phyloP scores from a whole-genome alignment of 2,888 invertebrate genomes.

The Dolomedes plantarius region DNA sequence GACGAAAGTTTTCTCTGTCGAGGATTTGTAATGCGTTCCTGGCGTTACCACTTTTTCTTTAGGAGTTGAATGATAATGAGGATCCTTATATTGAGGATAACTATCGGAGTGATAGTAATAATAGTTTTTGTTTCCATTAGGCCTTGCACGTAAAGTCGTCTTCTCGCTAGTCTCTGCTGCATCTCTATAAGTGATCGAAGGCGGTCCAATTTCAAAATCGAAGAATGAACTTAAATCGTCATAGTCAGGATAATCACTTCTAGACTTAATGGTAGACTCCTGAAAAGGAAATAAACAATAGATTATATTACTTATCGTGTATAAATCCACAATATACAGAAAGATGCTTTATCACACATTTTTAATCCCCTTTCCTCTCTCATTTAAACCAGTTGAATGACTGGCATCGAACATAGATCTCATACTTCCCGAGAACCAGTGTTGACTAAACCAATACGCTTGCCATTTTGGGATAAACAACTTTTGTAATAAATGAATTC shows the following conservation, averaged over 20 bases:
- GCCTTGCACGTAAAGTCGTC: not conserved
- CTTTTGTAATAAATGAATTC: too few relatives aligned
- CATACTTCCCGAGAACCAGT: too few relatives aligned
- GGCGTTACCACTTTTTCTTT: slow-evolving; percentile 33
- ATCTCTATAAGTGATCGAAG: not conserved
- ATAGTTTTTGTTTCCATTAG: slow-evolving; percentile 29
- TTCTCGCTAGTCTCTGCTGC: not conserved
- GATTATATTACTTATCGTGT: too few relatives aligned
- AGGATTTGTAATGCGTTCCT: slow-evolving; percentile 56
- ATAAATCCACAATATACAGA: too few relatives aligned
- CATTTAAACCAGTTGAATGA: too few relatives aligned
- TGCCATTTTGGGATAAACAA: too few relatives aligned
- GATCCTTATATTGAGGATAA: not conserved
- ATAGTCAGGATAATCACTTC: slow-evolving; percentile 49
- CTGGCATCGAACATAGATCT: too few relatives aligned
- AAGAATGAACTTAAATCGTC: slow-evolving; percentile 56
- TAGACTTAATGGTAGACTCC: slow-evolving; percentile 18
- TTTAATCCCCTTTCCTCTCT: too few relatives aligned
- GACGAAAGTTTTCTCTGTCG: not conserved
- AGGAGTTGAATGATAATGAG: not conserved
- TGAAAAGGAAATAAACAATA: not conserved
- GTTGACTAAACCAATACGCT: too few relatives aligned
- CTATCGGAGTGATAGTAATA: slow-evolving; percentile 37
- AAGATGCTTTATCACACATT: too few relatives aligned
- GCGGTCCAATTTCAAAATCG: slow-evolving; percentile 50